Percentiles rank a stretch among this genome's conserved stretches.
Evolutionary conservation across 2,888 invertebrate species (phyloP).

Genomic region (Tachina lurida): DNA sequence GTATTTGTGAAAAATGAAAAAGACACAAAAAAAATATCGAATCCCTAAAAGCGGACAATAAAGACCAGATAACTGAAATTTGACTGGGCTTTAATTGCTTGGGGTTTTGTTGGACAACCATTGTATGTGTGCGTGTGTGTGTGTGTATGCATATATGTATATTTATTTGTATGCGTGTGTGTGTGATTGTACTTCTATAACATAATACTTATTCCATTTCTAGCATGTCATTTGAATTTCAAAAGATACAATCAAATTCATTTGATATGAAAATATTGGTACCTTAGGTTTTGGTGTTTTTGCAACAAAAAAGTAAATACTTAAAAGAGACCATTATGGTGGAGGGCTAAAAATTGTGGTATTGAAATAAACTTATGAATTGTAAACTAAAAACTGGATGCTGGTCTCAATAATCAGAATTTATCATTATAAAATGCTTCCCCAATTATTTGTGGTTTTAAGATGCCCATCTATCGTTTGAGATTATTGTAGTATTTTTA

Average conservation of each 20-base stretch:
- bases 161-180: too few species aligned
- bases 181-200: too few species aligned
- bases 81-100: slow-evolving; percentile 72
- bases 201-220: not conserved
- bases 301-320: not conserved
- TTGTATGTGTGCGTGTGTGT: slow-evolving; percentile 20
- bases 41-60: slow-evolving; percentile 68
- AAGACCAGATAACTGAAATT: slow-evolving; percentile 70
- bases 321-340: not conserved
- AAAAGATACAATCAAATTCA: slow-evolving; percentile 6
- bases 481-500: not conserved
- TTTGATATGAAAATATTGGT: slow-evolving; percentile 25
- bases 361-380: slow-evolving; percentile 28
- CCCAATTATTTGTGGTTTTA: slow-evolving; percentile 6
- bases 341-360: not conserved
- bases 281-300: slow-evolving; percentile 4
- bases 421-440: not conserved
- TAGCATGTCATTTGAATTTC: not conserved
- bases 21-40: slow-evolving; percentile 33
- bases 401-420: not conserved
- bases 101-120: slow-evolving; percentile 64
- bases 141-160: too few species aligned
- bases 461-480: slow-evolving; percentile 17
- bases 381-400: slow-evolving; percentile 6
- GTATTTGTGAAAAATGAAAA: not conserved